Evolutionary conservation across 2,113 vertebrate species (phyloP), one percentile per base, ranked within the genome.

Genomic region (Phalacrocorax brasilianus): DNA sequence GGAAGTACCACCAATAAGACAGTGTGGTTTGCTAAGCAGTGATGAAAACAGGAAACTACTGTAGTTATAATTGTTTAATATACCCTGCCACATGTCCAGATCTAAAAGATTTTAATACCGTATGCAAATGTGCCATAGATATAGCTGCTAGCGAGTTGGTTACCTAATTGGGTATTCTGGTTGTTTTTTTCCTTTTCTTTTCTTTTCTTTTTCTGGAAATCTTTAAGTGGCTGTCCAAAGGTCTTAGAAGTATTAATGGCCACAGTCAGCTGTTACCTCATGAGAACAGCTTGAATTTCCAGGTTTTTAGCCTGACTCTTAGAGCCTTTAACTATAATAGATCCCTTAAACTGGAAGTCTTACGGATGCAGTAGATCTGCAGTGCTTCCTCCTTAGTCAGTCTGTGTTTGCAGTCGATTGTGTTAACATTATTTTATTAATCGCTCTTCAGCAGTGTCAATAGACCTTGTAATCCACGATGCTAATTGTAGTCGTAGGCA

Each of bases 21-120:
- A 78, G 97, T 76, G 73, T 96, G 97, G 97, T 97, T 82, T 72
- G 97, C 97, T 97, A 96, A 98, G 98, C 97, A 49, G 97, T 97
- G 97, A 94, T 84, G 94, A 93, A 88, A 98, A 96, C 30, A 56
- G 97, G 94, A 89, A 96, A 97, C 90, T 97, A 97, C 95, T 32
- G 33, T 89, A 92, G 92, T 96, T 94, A 78, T 84, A 96, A 89
- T 78, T 91, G 93, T 94, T 97, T 91, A 95, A 95, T 93, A 94
- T 77, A 88, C 91, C 96, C 97, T 92, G 86, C 95, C 97, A 95
- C 59, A 8, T 56, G 95, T 96, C 95, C 93, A 16, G 92, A 93
- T 97, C 95, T 79, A 88, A 89, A 86, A 95, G 97, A 94, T 94
- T 94, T 92, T 95, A 95, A 93, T 95, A 83, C 85, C 70, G 1